phyloP scores from a whole-genome alignment of 2,797 vertebrate species.

The Microcaecilia unicolor region DNA sequence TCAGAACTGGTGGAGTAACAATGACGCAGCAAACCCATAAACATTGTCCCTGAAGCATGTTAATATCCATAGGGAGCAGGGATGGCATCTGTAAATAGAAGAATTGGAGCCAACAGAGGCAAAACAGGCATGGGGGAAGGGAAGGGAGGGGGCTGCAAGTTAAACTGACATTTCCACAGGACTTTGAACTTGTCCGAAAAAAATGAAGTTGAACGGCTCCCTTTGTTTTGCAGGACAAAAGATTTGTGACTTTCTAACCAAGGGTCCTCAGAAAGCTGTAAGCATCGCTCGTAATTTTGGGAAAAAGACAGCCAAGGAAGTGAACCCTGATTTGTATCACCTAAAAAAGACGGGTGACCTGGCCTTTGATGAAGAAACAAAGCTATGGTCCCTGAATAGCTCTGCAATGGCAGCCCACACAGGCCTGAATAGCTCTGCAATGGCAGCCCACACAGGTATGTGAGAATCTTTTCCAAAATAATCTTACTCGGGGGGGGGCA shows the following conservation, averaged over 20 bases:
- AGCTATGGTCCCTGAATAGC: neutral
- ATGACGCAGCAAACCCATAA: too few relatives aligned
- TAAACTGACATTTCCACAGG: too few relatives aligned
- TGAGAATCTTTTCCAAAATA: neutral
- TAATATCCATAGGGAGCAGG: too few relatives aligned
- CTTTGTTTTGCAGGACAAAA: slow-evolving; percentile 7
- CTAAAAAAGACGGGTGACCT: neutral
- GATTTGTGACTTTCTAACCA: slow-evolving; percentile 1
- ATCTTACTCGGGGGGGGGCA: too few relatives aligned
- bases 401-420: neutral
- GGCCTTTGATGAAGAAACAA: neutral
- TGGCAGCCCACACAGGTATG: neutral
- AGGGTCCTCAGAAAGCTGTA: neutral
- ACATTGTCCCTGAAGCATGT: too few relatives aligned
- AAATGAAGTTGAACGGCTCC: too few relatives aligned
- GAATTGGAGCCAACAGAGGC: too few relatives aligned
- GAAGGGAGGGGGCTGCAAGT: too few relatives aligned
- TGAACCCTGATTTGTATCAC: slow-evolving; percentile 6
- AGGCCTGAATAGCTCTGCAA: accelerated
- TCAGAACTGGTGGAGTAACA: too few relatives aligned
- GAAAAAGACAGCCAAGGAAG: neutral
- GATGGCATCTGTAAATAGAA: too few relatives aligned
- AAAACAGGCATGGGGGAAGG: too few relatives aligned
- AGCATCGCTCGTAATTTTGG: slow-evolving; percentile 5
- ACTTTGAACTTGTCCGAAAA: too few relatives aligned